Evolutionary conservation across 2,113 vertebrate genomes (phyloP).

Genomic region (Brachyhypopomus gauderio): DNA sequence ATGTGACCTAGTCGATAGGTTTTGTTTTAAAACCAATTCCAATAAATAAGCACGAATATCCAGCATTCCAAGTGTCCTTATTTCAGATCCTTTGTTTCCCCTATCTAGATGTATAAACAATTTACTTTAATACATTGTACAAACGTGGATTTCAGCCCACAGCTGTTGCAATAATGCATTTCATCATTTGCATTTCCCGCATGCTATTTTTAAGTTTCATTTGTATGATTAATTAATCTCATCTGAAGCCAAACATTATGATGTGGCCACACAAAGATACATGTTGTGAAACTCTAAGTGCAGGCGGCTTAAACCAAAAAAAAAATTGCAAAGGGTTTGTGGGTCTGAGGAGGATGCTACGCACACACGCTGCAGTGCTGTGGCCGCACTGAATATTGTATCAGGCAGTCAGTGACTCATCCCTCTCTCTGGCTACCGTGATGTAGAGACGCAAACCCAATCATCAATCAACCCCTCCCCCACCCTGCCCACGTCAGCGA

Average conservation of each 20-base stretch:
- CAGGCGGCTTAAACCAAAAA: no score
- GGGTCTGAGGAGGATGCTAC: conserved; percentile 23
- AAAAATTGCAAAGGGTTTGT: conserved; percentile 10
- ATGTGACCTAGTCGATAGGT: no score
- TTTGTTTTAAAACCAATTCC: no score
- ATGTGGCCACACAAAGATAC: not conserved
- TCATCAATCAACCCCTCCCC: conserved; percentile 67
- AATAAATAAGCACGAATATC: no score
- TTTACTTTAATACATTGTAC: no score
- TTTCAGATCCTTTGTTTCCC: no score
- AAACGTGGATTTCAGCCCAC: no score
- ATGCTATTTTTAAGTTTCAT: not conserved
- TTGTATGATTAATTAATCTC: not conserved
- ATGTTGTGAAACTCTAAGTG: not conserved
- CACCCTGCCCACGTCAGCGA: conserved; percentile 51
- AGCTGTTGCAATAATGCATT: not conserved
- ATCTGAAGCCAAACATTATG: no score
- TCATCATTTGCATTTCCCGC: no score
- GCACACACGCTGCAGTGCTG: conserved; percentile 52
- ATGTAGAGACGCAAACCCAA: conserved; percentile 65
- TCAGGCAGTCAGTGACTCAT: conserved; percentile 75
- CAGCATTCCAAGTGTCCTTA: no score
- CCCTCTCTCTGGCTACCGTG: conserved; percentile 64
- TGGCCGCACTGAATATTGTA: conserved; percentile 66
- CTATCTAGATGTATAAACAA: no score